These are phyloP conservation scores for Patella pellucida DNA, from an alignment of 2,888 invertebrate genomes.

Conservation along the genomic window DNA sequence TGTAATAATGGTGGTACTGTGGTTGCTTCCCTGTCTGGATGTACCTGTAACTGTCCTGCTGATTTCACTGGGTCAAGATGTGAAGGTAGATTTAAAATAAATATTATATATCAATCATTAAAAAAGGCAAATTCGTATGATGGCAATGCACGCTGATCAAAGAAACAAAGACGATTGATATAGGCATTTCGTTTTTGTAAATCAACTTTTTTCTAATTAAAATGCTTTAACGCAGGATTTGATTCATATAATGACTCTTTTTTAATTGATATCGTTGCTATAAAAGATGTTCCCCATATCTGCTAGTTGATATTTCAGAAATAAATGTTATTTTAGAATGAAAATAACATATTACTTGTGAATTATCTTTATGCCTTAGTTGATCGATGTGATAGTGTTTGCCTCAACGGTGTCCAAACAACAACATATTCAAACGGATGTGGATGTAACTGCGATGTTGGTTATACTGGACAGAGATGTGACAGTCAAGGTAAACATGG, in stretches of 20 bases:
- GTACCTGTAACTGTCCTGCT: neutral
- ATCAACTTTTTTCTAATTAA: too few relatives aligned
- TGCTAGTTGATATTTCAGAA: too few relatives aligned
- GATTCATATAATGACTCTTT: too few relatives aligned
- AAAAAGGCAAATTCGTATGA: too few relatives aligned
- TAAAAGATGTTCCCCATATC: too few relatives aligned
- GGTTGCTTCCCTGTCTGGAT: neutral
- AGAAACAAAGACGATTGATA: too few relatives aligned
- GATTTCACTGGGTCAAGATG: constrained; percentile 14
- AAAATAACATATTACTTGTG: neutral
- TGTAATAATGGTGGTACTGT: neutral
- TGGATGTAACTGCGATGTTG: constrained; percentile 1
- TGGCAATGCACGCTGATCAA: too few relatives aligned
- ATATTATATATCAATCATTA: too few relatives aligned
- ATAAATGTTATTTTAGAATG: too few relatives aligned
- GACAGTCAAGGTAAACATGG: neutral
- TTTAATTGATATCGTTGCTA: too few relatives aligned
- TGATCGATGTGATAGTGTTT: neutral
- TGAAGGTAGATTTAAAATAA: neutral
- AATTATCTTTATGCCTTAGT: neutral
- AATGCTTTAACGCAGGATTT: too few relatives aligned
- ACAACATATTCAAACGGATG: neutral
- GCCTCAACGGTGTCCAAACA: constrained; percentile 3
- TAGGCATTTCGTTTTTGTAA: too few relatives aligned
- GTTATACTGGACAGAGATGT: constrained; percentile 1